Percentiles rank a stretch among this genome's conserved stretches.
phyloP scores from a whole-genome alignment of 1,140 invertebrate genomes.

The Neotoxoptera formosana region DNA sequence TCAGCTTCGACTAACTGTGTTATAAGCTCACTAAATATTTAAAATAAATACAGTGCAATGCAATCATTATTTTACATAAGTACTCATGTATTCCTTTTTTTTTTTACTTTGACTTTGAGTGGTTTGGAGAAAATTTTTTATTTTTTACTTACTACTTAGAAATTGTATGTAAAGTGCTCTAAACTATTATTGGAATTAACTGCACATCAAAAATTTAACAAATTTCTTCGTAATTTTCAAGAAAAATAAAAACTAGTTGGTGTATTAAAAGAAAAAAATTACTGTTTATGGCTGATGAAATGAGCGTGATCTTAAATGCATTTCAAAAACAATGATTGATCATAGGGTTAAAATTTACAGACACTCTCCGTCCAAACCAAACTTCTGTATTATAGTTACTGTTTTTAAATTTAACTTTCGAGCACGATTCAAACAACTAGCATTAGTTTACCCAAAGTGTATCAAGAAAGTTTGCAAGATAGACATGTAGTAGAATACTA shows the following conservation, averaged over 20 bases:
- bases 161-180: background rate
- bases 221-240: background rate
- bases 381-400: background rate
- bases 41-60: background rate
- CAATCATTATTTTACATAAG: background rate
- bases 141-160: background rate
- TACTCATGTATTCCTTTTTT: too few species aligned
- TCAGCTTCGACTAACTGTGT: background rate
- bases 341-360: background rate
- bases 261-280: background rate
- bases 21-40: background rate
- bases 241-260: background rate
- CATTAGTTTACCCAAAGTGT: background rate
- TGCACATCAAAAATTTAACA: background rate
- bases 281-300: background rate
- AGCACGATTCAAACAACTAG: background rate
- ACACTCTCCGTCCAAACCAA: background rate
- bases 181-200: background rate
- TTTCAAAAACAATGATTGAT: constrained; percentile 6
- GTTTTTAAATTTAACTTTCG: background rate
- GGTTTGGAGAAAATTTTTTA: background rate
- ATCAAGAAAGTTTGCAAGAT: background rate
- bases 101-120: background rate
- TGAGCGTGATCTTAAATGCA: background rate
- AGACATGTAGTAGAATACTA: background rate